Evolutionary conservation across 1,140 invertebrate species (phyloP), one percentile per base, ranked within the genome.

Genomic region (Meloidogyne chitwoodi): DNA sequence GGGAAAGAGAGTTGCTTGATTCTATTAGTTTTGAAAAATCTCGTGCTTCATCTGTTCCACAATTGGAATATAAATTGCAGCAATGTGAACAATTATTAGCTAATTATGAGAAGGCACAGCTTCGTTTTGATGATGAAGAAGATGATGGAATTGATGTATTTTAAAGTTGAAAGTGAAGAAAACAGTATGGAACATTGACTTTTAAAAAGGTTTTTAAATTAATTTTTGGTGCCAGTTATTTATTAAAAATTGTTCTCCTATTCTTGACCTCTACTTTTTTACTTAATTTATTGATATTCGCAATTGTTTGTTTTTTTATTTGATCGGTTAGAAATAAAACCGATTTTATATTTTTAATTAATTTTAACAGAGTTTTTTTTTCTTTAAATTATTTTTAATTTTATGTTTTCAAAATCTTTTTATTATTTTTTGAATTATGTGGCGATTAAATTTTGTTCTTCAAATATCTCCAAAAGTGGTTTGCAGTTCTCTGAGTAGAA

Each of bases 1-100:
- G 66, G 8, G 48, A 76, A 14, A 22, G 62, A 3, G 76, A 77
- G 3, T n/a, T 77, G 6, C 5, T 74, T 22, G 26, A 66, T 67
- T 65, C 63, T 10, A 22, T 77, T 22, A 19, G 24, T 5, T 74
- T 6, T 22, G 76, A 77, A 29, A 77, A 68, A 34, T 22, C 63
- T n/a, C 73, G 76, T n/a, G 62, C 76, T 61, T n/a, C 56, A n/a
- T 63, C 76, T 27, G 34, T 77, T 16, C 31, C 76, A 5, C 69
- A 68, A n/a, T 61, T 77, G 22, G 76, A 77, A 38, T 48, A 62
- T 24, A 65, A 68, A 29, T 64, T 77, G 14, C 19, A 24, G 0
- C 24, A 22, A 34, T 62, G 63, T 34, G 44, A 67, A 41, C 61
- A 64, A 16, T n/a, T 67, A 27, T n/a, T 77, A n/a, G 48, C 73